These are phyloP conservation scores for Xiphophorus birchmanni DNA, from an alignment of 2,797 vertebrate species.

Conservation along the genomic window DNA sequence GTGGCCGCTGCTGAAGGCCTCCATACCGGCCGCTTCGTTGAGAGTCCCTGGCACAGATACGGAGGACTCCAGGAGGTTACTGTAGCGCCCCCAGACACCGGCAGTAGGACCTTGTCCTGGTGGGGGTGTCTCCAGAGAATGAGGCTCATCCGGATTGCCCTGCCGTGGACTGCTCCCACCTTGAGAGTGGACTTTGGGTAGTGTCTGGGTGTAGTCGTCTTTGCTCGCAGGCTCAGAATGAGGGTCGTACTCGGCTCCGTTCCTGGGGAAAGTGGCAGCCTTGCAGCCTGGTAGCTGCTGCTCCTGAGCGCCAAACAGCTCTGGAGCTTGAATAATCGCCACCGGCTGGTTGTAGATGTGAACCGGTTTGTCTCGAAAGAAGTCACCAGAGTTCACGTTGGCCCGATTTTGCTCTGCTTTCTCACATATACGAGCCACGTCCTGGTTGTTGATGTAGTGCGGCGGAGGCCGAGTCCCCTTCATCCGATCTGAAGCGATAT, in stretches of 20 bases:
- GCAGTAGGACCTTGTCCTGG: slow-evolving; percentile 82
- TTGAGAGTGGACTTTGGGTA: slow-evolving; percentile 87
- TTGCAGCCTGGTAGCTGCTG: slow-evolving; percentile 80
- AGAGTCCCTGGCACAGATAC: slow-evolving; percentile 96
- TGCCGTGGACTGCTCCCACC: slow-evolving; percentile 71
- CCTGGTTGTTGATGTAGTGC: slow-evolving; percentile 77
- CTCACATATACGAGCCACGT: slow-evolving; percentile 81
- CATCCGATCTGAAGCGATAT: slow-evolving; percentile 69
- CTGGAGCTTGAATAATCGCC: slow-evolving; percentile 88
- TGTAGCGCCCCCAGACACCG: slow-evolving; percentile 84
- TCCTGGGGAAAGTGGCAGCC: slow-evolving; percentile 91
- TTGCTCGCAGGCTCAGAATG: slow-evolving; percentile 82
- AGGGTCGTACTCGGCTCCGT: slow-evolving; percentile 84
- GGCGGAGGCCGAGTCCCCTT: slow-evolving; percentile 73
- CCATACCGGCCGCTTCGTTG: slow-evolving; percentile 91
- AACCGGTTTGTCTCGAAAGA: slow-evolving; percentile 87
- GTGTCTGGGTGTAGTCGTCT: slow-evolving; percentile 87
- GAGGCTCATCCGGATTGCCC: slow-evolving; percentile 81
- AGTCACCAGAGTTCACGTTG: slow-evolving; percentile 78
- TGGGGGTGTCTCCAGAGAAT: slow-evolving; percentile 79
- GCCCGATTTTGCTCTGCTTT: slow-evolving; percentile 79
- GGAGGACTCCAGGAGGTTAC: slow-evolving; percentile 91
- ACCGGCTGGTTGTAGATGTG: slow-evolving; percentile 90
- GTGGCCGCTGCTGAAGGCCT: slow-evolving; percentile 77
- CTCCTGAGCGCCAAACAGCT: slow-evolving; percentile 86